These are phyloP conservation scores for Antedon mediterranea DNA, from an alignment of 53 echinoderm and acorn worm species.

Conservation along the genomic window DNA sequence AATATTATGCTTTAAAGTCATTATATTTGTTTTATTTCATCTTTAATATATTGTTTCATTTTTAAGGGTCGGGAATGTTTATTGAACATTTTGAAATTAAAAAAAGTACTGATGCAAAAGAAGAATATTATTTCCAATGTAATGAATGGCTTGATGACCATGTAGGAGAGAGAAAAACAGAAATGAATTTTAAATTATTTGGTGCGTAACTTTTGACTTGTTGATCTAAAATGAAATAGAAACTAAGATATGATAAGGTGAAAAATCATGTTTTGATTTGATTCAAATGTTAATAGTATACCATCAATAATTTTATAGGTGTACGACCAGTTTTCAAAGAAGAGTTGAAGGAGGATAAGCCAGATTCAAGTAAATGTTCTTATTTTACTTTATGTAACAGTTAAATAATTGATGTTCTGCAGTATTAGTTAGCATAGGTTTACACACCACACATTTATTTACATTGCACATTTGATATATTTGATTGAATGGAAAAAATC, in stretches of 20 bases:
- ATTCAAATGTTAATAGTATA: no score
- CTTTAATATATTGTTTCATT: no score
- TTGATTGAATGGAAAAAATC: not conserved
- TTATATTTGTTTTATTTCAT: no score
- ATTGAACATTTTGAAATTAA: constrained; percentile 28
- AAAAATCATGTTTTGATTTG: no score
- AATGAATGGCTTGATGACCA: constrained; percentile 74
- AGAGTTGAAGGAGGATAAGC: not conserved
- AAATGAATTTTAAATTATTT: constrained; percentile 45
- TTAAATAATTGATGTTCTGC: no score
- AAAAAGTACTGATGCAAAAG: constrained; percentile 34
- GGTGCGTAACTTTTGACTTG: no score
- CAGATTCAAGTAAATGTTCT: not conserved
- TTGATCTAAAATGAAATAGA: no score
- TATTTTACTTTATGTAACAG: no score
- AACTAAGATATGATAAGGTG: no score
- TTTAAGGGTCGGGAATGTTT: constrained; percentile 57
- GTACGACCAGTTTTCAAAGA: not conserved
- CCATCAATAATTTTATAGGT: not conserved
- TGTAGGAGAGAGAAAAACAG: constrained; percentile 54
- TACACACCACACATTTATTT: not conserved
- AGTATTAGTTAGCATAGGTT: not conserved
- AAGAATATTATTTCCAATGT: constrained; percentile 49
- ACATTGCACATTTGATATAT: not conserved
- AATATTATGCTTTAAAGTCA: no score